Base-by-base conservation (phyloP, 2,888 invertebrate genomes). In the Diadegma fenestrale region DNA sequence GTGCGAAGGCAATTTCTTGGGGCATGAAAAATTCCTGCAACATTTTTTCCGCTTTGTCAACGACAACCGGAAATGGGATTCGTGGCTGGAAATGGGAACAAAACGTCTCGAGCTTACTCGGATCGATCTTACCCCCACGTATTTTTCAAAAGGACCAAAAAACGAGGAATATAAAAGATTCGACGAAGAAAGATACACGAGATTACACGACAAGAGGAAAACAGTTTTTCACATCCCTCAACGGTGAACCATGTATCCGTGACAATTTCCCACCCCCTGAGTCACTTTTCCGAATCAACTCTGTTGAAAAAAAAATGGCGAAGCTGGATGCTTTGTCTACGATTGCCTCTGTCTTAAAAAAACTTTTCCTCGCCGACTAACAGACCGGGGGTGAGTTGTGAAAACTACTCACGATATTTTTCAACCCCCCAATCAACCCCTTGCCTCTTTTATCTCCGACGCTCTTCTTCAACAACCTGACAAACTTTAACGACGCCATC, bases 331-430 rank as follows among this genome's bases (percentile, higher is more conserved):
- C 17, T 8, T 41, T 48, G 51, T 30, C 26, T 26, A 19, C 76
- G 17, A 2, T 43, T 19, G 17, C 7, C 19, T 8, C 17, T 30
- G 51, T 19, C 26, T 71, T 37, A 8, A 33, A 17, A 14, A 43
- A 22, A n/a, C 22, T 37, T 75, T n/a, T 80, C 17, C 14, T 51
- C 48, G 7, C 45, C 48, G 61, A 48, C 41, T 17, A 54, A 45
- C 1, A 6, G 26, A 19, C 10, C 14, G 7, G 48, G 68, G 71
- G 33, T 26, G n/a, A 77, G 41, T 12, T 17, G 26, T 69, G 61
- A 78, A 41, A 78, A 81, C 71, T 80, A 76, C 80, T 73, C 37
- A 26, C 69, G 41, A 82, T 73, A 79, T 85, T 78, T 79, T 80
- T 71, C 78, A 75, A 48, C 73, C 69, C 76, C 17, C 48, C 48